phyloP scores from a whole-genome alignment of 2,888 invertebrate species.

The Ophioninae sp. region DNA sequence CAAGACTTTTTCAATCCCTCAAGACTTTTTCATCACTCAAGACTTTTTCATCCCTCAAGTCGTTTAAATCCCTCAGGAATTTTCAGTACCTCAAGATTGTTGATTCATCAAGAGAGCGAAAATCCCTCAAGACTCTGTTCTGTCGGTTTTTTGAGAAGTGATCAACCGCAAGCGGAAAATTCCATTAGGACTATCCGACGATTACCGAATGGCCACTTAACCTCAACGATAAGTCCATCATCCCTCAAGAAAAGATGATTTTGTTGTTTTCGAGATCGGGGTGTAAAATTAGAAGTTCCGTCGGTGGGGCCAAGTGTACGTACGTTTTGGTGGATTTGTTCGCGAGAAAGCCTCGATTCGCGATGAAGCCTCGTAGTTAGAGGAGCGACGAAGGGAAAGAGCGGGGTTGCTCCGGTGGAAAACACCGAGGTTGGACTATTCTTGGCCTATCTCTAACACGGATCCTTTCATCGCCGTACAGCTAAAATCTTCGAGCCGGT shows the following conservation, averaged over 20 bases:
- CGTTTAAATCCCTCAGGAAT: too few relatives aligned
- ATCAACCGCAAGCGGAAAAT: neutral
- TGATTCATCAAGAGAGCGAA: too few relatives aligned
- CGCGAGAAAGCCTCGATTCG: constrained; percentile 49
- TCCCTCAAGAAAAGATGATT: neutral
- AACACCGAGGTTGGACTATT: constrained; percentile 48
- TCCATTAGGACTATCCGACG: neutral
- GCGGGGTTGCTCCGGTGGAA: constrained; percentile 13
- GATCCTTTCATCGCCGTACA: constrained; percentile 58
- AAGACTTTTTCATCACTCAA: too few relatives aligned
- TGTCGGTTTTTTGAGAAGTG: neutral
- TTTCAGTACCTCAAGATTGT: too few relatives aligned
- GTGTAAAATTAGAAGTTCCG: constrained; percentile 19
- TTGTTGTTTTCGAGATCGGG: neutral
- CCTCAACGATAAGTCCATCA: neutral
- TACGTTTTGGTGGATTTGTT: constrained; percentile 15
- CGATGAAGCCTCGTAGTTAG: constrained; percentile 45
- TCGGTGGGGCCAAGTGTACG: neutral
- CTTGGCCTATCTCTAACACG: constrained; percentile 54
- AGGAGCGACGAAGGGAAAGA: neutral
- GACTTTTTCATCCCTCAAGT: too few relatives aligned
- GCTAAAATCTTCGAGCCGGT: constrained; percentile 57
- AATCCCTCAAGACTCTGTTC: too few relatives aligned
- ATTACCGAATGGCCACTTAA: neutral
- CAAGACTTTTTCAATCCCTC: too few relatives aligned